Evolutionary conservation across 2,113 vertebrate species (phyloP).

Genomic region (Martes martes): DNA sequence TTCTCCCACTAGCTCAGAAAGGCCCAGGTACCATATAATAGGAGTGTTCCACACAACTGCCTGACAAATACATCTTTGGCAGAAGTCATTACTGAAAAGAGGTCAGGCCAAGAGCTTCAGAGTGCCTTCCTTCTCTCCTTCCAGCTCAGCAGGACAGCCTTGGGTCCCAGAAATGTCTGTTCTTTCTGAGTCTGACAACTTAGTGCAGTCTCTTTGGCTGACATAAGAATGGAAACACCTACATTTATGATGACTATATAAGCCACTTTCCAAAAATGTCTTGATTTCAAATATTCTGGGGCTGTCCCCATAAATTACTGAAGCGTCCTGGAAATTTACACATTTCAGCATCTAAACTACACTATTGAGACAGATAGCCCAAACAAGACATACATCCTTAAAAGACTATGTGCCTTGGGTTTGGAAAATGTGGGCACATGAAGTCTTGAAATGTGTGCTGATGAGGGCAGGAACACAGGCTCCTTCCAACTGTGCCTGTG

Average conservation of each 20-base stretch:
- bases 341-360: background rate
- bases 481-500: background rate
- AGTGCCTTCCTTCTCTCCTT: background rate
- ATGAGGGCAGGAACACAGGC: background rate
- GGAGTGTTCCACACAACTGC: constrained; percentile 19
- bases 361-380: background rate
- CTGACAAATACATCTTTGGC: constrained; percentile 30
- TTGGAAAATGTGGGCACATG: background rate
- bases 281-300: background rate
- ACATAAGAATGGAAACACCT: background rate
- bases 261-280: background rate
- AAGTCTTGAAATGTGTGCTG: background rate
- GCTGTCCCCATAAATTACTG: background rate
- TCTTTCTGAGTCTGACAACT: constrained; percentile 26
- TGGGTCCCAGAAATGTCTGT: background rate
- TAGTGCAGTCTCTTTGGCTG: background rate
- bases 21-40: constrained; percentile 29
- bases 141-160: background rate
- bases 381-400: background rate
- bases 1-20: constrained; percentile 50
- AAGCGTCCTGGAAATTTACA: background rate
- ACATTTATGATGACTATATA: background rate
- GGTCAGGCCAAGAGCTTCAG: background rate
- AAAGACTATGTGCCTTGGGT: background rate
- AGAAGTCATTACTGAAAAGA: background rate